Evolutionary conservation across 2,888 invertebrate genomes (phyloP).

Genomic region (Dasysyrphus albostriatus): DNA sequence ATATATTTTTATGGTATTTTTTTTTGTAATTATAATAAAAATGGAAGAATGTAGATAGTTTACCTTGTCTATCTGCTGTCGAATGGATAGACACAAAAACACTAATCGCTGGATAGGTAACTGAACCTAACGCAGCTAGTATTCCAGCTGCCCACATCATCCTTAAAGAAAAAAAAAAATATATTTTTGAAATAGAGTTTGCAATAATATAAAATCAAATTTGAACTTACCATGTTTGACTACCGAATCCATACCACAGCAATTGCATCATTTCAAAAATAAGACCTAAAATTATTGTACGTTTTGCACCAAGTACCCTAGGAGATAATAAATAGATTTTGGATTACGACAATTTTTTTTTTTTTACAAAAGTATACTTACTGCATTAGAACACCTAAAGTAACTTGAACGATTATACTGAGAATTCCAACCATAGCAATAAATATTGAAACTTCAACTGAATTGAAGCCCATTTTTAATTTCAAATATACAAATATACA

Average conservation of each 20-base stretch:
- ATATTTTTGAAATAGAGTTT: neutral
- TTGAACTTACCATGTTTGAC: constrained; percentile 93
- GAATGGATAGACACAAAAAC: constrained; percentile 99
- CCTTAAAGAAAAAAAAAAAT: constrained; percentile 84
- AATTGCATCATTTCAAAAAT: constrained; percentile 98
- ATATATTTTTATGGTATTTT: neutral
- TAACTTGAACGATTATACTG: constrained; percentile 97
- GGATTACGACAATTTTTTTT: neutral
- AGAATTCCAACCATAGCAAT: constrained; percentile 98
- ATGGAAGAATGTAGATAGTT: constrained; percentile 16
- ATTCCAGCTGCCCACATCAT: constrained; percentile 99
- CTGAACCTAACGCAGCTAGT: constrained; percentile 96
- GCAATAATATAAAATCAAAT: neutral
- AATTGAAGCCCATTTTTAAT: constrained; percentile 98
- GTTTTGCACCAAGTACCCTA: constrained; percentile 92
- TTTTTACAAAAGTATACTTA: constrained; percentile 77
- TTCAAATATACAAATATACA: constrained; percentile 99
- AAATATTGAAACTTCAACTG: constrained; percentile 97
- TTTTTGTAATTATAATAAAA: neutral
- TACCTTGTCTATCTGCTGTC: constrained; percentile 98
- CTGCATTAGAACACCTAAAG: constrained; percentile 92
- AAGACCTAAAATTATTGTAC: constrained; percentile 98
- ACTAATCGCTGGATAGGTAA: constrained; percentile 99
- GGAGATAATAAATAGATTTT: constrained; percentile 6
- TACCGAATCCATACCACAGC: constrained; percentile 98